Conservation (phyloP, 2,888 invertebrate species). For the Glaucopsyche alexis region DNA sequence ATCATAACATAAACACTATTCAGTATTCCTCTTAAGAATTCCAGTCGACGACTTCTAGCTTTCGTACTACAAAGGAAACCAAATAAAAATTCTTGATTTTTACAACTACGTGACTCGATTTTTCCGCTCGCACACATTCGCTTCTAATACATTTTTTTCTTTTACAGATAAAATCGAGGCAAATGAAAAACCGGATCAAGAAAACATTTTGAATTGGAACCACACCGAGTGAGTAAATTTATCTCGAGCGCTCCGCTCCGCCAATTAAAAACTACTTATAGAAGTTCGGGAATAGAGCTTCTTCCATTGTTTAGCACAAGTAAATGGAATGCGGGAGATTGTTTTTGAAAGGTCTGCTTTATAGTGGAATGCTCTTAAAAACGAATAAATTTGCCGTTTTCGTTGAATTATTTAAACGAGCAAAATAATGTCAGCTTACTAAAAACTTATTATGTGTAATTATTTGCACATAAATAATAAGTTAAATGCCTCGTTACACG, state of each 20-base stretch:
- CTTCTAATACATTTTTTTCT: slow-evolving; percentile 34
- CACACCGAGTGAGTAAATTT: slow-evolving; percentile 52
- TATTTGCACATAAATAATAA: neutral
- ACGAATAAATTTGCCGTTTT: neutral
- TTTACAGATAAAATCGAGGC: slow-evolving; percentile 48
- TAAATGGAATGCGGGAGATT: slow-evolving; percentile 1
- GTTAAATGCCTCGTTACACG: neutral
- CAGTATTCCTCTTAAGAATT: slow-evolving; percentile 1
- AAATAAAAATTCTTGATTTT: slow-evolving; percentile 9
- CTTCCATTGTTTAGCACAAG: slow-evolving; percentile 15
- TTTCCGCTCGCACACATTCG: slow-evolving; percentile 4
- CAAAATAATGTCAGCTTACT: neutral
- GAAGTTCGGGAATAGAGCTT: slow-evolving; percentile 18
- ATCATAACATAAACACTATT: slow-evolving; percentile 15
- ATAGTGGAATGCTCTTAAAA: slow-evolving; percentile 2
- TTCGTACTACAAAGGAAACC: slow-evolving; percentile 11
- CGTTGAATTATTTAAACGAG: neutral
- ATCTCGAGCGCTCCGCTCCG: slow-evolving; percentile 32
- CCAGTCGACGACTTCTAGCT: neutral
- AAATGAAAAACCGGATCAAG: slow-evolving; percentile 40
- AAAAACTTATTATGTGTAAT: neutral
- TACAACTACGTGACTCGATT: slow-evolving; percentile 3
- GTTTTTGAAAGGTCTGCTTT: slow-evolving; percentile 17
- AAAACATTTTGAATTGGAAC: slow-evolving; percentile 38
- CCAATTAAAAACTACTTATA: slow-evolving; percentile 32